Evolutionary conservation across 2,888 invertebrate genomes (phyloP), one percentile per base, ranked within the genome.

Genomic region (Apomyelois bistriatella): DNA sequence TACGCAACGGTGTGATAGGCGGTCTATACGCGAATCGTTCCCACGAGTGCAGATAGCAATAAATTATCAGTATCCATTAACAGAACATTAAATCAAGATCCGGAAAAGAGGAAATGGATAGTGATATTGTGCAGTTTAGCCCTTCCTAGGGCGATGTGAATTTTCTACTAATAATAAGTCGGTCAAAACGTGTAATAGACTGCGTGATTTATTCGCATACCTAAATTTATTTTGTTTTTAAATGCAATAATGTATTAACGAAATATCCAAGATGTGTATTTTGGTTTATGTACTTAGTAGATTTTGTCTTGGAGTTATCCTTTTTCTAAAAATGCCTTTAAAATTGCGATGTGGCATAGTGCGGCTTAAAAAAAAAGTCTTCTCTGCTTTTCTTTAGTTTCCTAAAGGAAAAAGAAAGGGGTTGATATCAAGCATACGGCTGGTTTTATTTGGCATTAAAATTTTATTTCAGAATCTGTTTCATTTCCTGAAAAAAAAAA

Each of bases 51-150:
- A 65, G 66, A 69, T 64, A 58, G 70, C 69, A 66, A 86, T 89
- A 87, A 87, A 87, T 87, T 81, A 80, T 76, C 70, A 66, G 72
- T 78, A 82, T 81, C 80, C 87, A 85, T 86, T 88, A 89, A 80
- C 81, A 78, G 83, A 81, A 77, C 69, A 85, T 83, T 86, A 85
- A 84, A 85, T 84, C 80, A 82, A 75, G 78, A 73, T 75, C 75
- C 76, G 77, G 72, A 72, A 58, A 72, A 66, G 58, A 66, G 71
- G 74, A 74, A 74, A 72, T 62, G 68, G 66, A 70, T 76, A 73
- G 77, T 79, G 75, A 74, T 74, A 67, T 62, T 65, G 62, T 59
- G 65, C 16, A 32, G 46, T 46, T 46, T 58, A 59, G 61, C 61
- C 63, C 63, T 58, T 58, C 56, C 43, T 56, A 53, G 50, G 53